These are phyloP conservation scores for Nematostella vectensis DNA, from an alignment of 92 coral and sea anemone genomes.

Conservation along the genomic window DNA sequence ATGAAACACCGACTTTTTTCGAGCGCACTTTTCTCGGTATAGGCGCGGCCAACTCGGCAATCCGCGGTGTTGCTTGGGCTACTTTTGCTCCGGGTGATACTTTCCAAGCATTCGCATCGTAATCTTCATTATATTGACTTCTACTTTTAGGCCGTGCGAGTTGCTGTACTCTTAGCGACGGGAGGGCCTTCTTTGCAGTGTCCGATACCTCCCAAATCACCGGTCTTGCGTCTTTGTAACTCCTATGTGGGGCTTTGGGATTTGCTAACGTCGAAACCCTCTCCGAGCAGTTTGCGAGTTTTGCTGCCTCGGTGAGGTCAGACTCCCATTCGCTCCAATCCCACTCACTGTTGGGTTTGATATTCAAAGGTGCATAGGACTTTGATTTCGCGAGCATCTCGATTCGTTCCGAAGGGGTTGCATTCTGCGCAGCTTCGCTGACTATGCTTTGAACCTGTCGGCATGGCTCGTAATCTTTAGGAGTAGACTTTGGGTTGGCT, in stretches of 20 bases:
- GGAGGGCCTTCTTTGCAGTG: conserved; percentile 76
- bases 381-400: conserved; percentile 70
- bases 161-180: conserved; percentile 87
- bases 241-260: conserved; percentile 66
- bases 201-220: conserved; percentile 77
- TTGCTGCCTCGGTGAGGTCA: conserved; percentile 73
- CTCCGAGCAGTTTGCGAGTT: conserved; percentile 70
- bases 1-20: conserved; percentile 80
- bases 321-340: conserved; percentile 96
- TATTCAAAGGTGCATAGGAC: conserved; percentile 62
- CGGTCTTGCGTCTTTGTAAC: conserved; percentile 76
- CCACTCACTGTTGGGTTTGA: conserved; percentile 78
- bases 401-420: conserved; percentile 51
- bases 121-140: conserved; percentile 80
- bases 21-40: conserved; percentile 83
- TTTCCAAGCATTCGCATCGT: conserved; percentile 80
- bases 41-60: conserved; percentile 79
- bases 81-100: conserved; percentile 85
- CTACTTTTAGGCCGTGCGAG: conserved; percentile 92
- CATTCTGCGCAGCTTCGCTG: conserved; percentile 68
- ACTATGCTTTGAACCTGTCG: conserved; percentile 70
- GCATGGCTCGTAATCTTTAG: conserved; percentile 69
- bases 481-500: conserved; percentile 81
- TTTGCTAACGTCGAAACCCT: conserved; percentile 49
- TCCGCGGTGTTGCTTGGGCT: conserved; percentile 91